These are phyloP conservation scores for Pinctada fucata DNA, from an alignment of 2,888 invertebrate genomes.

Conservation along the genomic window DNA sequence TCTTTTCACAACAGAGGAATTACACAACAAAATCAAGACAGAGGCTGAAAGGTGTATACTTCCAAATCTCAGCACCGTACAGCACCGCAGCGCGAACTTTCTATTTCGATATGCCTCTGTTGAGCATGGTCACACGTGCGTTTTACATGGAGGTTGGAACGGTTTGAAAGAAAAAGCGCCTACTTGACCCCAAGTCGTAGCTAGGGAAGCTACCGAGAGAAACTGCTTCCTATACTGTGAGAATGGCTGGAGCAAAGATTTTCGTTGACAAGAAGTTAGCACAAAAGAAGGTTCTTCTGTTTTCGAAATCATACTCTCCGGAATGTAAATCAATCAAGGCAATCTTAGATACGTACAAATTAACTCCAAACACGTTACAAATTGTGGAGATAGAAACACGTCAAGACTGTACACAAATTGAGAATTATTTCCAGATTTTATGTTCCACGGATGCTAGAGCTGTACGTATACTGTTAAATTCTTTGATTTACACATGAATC, in stretches of 20 bases:
- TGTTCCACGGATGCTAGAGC: constrained; percentile 70
- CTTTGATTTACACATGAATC: too few relatives aligned
- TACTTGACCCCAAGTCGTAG: background rate
- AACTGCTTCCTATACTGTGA: background rate
- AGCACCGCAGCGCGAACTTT: too few relatives aligned
- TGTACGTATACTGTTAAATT: constrained; percentile 52
- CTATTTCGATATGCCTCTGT: too few relatives aligned
- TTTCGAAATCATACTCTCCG: constrained; percentile 69
- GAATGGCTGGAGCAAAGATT: constrained; percentile 65
- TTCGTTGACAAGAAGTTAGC: constrained; percentile 72
- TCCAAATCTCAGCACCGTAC: too few relatives aligned
- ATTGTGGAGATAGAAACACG: constrained; percentile 72
- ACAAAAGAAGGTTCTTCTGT: constrained; percentile 69
- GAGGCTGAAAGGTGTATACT: too few relatives aligned
- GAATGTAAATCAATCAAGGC: constrained; percentile 60
- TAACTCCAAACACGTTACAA: constrained; percentile 63
- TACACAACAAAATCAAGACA: too few relatives aligned
- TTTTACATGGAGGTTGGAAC: too few relatives aligned
- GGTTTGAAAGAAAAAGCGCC: too few relatives aligned
- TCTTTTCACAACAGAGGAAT: too few relatives aligned
- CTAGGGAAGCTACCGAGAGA: constrained; percentile 9
- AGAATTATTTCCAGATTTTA: constrained; percentile 73
- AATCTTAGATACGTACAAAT: constrained; percentile 59
- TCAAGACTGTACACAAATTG: constrained; percentile 74
- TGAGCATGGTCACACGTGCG: too few relatives aligned